Evolutionary conservation across 2,888 invertebrate species (phyloP), one percentile per base, ranked within the genome.

Genomic region (Pandemis heparana): DNA sequence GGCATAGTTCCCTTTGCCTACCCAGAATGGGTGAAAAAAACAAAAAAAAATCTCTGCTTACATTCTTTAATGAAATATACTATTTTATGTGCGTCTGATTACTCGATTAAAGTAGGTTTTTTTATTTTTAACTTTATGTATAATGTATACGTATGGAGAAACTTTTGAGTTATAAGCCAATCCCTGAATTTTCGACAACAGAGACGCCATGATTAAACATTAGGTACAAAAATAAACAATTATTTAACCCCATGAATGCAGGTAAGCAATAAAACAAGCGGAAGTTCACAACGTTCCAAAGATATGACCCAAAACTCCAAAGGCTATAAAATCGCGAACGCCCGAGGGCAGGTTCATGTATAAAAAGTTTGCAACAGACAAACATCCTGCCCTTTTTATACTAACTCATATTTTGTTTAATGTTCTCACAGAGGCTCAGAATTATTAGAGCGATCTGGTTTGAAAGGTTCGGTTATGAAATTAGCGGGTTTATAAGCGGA

Each of bases 341-440:
- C 89, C 87, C 80, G 79, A 85, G 86, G 86, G 85, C 84, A 82
- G 79, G 64, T 73, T 71, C 62, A 51, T 72, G 70, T 69, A 75
- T 64, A 76, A 81, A 83, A 82, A 85, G 83, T 83, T 81, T 53
- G 83, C 82, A 81, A 82, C 65, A 78, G 71, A 80, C 81, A 87
- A 89, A 91, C 89, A 90, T 89, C 91, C 91, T 70, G 53, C 78
- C 79, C 82, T 77, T 79, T 82, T 87, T 86, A 87, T 86, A 88
- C 23, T 88, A n/a, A n/a, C n/a, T 90, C 89, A 92, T 92, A 92
- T 82, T 87, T 87, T 92, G 90, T 92, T 92, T 92, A 88, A 85
- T 85, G 84, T 92, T 92, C 92, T 92, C 92, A 92, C 91, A 92
- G 89, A 80, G 65, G 78, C 77, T 82, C 77, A 79, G 79, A 80